These are phyloP conservation scores for Euura saliciscinereae DNA, from an alignment of 1,140 invertebrate species.

Conservation along the genomic window DNA sequence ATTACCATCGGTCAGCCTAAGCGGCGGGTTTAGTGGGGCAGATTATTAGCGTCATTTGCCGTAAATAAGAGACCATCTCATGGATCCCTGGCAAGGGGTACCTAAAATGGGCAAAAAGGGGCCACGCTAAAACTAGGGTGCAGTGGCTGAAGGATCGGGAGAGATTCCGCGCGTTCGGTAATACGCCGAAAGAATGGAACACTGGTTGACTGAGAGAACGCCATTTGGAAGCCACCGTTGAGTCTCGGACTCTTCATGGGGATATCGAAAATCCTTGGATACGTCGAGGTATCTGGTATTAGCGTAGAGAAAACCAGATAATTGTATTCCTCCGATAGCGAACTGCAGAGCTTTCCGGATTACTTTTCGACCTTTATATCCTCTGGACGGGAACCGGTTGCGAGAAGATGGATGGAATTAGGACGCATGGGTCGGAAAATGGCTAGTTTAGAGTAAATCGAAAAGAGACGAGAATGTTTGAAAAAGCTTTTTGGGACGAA, in stretches of 20 bases:
- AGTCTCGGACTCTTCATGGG: too few species aligned
- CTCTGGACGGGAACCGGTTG: too few species aligned
- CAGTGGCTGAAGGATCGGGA: background rate
- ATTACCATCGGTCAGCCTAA: constrained; percentile 13
- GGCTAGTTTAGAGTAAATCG: too few species aligned
- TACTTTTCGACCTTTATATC: background rate
- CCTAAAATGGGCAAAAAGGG: constrained; percentile 2
- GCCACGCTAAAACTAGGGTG: background rate
- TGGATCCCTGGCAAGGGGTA: background rate
- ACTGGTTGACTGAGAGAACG: background rate
- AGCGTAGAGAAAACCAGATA: background rate
- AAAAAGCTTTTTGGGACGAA: too few species aligned
- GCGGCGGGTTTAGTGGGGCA: constrained; percentile 9
- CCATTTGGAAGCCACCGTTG: too few species aligned
- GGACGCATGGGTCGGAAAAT: too few species aligned
- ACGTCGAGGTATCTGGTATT: too few species aligned
- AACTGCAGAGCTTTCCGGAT: background rate
- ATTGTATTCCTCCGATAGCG: background rate
- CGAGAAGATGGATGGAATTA: too few species aligned
- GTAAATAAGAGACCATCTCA: constrained; percentile 13
- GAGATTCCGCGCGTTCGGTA: background rate
- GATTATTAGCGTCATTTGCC: constrained; percentile 14
- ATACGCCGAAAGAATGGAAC: constrained; percentile 1
- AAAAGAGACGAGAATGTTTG: too few species aligned
- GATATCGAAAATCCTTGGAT: too few species aligned